phyloP scores from a whole-genome alignment of 2,797 vertebrate species.

The Hoplostethus mediterraneus region DNA sequence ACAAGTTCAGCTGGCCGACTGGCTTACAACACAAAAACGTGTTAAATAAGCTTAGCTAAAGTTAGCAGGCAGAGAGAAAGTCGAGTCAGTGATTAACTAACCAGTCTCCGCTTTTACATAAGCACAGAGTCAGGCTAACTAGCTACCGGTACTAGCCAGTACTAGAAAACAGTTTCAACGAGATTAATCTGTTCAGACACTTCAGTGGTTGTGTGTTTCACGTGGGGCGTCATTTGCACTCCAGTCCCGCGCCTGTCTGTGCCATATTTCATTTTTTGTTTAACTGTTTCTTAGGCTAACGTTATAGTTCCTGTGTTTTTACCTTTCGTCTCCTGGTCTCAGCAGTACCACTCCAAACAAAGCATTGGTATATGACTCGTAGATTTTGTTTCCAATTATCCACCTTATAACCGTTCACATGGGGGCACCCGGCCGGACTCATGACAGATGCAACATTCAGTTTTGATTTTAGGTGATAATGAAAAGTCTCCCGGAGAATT shows the following conservation, averaged over 20 bases:
- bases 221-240: slow-evolving; percentile 63
- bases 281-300: slow-evolving; percentile 49
- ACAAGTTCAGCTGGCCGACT: background rate
- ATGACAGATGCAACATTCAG: slow-evolving; percentile 90
- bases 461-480: slow-evolving; percentile 73
- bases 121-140: slow-evolving; percentile 24
- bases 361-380: slow-evolving; percentile 97
- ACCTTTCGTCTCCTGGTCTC: slow-evolving; percentile 98
- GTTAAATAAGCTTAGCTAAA: background rate
- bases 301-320: slow-evolving; percentile 72
- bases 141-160: slow-evolving; percentile 64
- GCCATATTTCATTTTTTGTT: slow-evolving; percentile 51
- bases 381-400: slow-evolving; percentile 99
- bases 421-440: slow-evolving; percentile 97
- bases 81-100: slow-evolving; percentile 14
- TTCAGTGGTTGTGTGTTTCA: slow-evolving; percentile 67
- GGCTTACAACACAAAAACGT: background rate
- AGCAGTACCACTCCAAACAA: slow-evolving; percentile 97
- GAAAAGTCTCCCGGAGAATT: slow-evolving; percentile 76
- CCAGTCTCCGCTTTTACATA: slow-evolving; percentile 37
- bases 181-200: slow-evolving; percentile 11
- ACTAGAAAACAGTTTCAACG: slow-evolving; percentile 34
- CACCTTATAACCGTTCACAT: slow-evolving; percentile 98
- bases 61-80: slow-evolving; percentile 4
- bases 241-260: slow-evolving; percentile 49